Base-by-base conservation (phyloP, 2,888 invertebrate genomes). In the Lamellibrachia satsuma region DNA sequence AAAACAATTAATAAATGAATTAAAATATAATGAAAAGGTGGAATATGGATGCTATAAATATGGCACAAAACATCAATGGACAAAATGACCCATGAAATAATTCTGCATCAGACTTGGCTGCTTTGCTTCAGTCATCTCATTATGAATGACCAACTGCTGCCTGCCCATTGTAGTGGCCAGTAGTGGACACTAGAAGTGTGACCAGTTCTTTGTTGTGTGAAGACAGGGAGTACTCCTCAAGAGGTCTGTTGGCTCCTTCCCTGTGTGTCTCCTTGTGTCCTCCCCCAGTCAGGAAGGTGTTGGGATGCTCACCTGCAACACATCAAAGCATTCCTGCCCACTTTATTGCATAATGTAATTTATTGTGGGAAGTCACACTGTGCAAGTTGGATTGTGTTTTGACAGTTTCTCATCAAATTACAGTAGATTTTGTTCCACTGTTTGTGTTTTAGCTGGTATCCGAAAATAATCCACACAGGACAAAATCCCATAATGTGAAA, bases 131-230 rank as follows among this genome's bases (percentile, higher is more conserved):
- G 22, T n/a, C 75, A 15, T 55, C 55, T 55, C 75, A 75, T 75
- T 75, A 75, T 75, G 75, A 75, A 15, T 75, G 75, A 75, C 75
- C 75, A 75, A 75, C 75, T 75, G 75, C 75, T 75, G 75, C 75
- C 75, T 22, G 75, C 75, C 57, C 75, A 75, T 22, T 75, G 75
- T 22, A 75, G 75, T 75, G 75, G 75, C 6, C 75, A 75, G 75
- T 22, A 75, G 75, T 75, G 75, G 75, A 22, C 75, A 75, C 15
- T 75, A n/a, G 75, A 75, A 75, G 75, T 75, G 75, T 75, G 75
- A 75, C 75, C 75, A 75, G 15, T 15, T 22, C 75, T 75, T 75
- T 75, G 75, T 75, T 75, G 22, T 75, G 75, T 11, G 22, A 6
- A 22, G 15, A 75, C 75, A 22, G 22, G n/a, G 22, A 22, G 15